phyloP scores from a whole-genome alignment of 2,888 invertebrate genomes.

The Hybos culiciformis region DNA sequence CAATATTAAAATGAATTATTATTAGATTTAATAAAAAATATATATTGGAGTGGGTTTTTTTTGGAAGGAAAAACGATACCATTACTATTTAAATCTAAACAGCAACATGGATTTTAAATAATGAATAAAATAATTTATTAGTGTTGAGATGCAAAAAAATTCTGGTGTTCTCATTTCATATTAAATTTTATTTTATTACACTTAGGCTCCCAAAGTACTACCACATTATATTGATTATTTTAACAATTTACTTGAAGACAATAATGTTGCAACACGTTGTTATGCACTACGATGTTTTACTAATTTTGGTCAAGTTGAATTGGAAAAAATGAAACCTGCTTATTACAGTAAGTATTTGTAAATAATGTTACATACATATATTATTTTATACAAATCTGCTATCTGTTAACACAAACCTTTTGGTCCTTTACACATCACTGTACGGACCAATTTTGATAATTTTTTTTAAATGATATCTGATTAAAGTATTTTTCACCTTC shows the following conservation, averaged over 20 bases:
- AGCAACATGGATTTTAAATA: too few species aligned
- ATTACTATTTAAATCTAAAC: too few species aligned
- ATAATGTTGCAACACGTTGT: constrained; percentile 26
- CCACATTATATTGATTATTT: constrained; percentile 23
- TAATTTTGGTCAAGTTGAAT: constrained; percentile 23
- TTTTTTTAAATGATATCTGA: not conserved
- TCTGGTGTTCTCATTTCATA: not conserved
- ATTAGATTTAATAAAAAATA: too few species aligned
- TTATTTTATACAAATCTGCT: too few species aligned
- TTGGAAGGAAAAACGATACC: too few species aligned
- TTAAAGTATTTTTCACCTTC: not conserved
- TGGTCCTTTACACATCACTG: too few species aligned
- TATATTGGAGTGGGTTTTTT: too few species aligned
- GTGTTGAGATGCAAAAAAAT: too few species aligned
- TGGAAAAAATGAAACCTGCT: constrained; percentile 25
- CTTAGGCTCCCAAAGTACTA: constrained; percentile 19
- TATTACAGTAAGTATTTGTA: constrained; percentile 19
- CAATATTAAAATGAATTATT: too few species aligned
- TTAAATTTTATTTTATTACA: not conserved
- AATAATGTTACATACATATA: not conserved
- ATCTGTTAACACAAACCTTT: too few species aligned
- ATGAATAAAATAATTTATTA: too few species aligned
- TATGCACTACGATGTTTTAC: constrained; percentile 29
- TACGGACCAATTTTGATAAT: too few species aligned
- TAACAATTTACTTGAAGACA: constrained; percentile 30